These are phyloP conservation scores for Ursus arctos DNA, from an alignment of 2,113 vertebrate species.

Conservation along the genomic window DNA sequence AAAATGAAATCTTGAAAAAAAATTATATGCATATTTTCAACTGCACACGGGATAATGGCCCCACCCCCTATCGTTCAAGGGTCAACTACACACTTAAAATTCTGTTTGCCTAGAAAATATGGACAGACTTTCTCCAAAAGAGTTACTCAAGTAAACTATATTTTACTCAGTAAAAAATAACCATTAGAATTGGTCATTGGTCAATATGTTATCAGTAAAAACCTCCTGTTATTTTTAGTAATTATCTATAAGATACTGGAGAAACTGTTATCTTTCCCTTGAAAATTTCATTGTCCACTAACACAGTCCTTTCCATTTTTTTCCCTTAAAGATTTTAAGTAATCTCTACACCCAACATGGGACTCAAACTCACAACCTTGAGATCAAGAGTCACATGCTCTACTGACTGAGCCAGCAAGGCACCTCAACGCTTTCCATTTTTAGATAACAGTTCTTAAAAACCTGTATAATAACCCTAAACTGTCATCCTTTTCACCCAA, in stretches of 20 bases:
- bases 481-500: conserved; percentile 42
- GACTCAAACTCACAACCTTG: not conserved
- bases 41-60: not conserved
- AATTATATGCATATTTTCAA: not conserved
- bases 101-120: not conserved
- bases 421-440: not conserved
- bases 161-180: not conserved
- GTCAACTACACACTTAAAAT: not conserved
- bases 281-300: not conserved
- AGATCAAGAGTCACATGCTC: not conserved
- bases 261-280: not conserved
- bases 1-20: not conserved
- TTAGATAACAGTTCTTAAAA: not conserved
- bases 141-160: not conserved
- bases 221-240: conserved; percentile 6
- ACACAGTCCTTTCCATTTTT: not conserved
- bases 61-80: not conserved
- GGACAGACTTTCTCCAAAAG: not conserved
- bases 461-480: not conserved
- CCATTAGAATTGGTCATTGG: not conserved
- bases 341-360: not conserved
- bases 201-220: not conserved
- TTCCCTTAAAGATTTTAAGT: not conserved
- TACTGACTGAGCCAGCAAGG: not conserved
- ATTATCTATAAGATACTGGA: not conserved